Base-by-base conservation (phyloP, 2,888 invertebrate species). In the Chalcis sispes region DNA sequence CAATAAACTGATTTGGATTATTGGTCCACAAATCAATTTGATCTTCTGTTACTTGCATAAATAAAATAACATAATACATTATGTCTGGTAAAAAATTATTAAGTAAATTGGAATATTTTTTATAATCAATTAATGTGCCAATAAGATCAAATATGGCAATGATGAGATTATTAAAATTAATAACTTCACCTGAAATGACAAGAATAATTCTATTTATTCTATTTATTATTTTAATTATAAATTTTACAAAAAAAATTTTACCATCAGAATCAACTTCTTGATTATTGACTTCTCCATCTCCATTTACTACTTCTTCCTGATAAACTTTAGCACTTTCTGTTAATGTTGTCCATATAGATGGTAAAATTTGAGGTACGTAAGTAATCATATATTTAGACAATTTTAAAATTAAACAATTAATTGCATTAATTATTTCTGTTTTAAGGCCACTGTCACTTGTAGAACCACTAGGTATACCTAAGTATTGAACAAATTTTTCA, bases 21-120 rank as follows among this genome's bases (percentile, higher is more conserved):
- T 89, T 90, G 52, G 90, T 90, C 93, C 93, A 94, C 48, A 90
- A 85, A 77, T 91, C 90, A 50, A 91, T 90, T 89, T 93, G 93
- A 77, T 93, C 93, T 79, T 93, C 92, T 0, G 93, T 92, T 72
- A 94, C 92, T 89, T 94, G 93, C 90, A 93, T 93, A 81, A 93
- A 94, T 20, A 93, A 89, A 65, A 94, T 90, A 59, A 92, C 89
- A 77, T 93, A 93, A 82, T 93, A 93, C 73, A 93, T 89, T 8
- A 94, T 88, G 83, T 94, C 93, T 25, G 91, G 90, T 62, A 93
- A 85, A 0, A 92, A 91, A 81, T 91, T 91, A 81, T 91, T 91
- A 13, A 94, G 89, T 10, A 90, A 89, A 69, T 89, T 88, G 8
- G 91, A 89, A 79, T 92, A 91, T 81, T 90, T 92, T 58, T 90